Evolutionary conservation across 2,888 invertebrate species (phyloP), one percentile per base, ranked within the genome.

Genomic region (Drosophila mimetica): DNA sequence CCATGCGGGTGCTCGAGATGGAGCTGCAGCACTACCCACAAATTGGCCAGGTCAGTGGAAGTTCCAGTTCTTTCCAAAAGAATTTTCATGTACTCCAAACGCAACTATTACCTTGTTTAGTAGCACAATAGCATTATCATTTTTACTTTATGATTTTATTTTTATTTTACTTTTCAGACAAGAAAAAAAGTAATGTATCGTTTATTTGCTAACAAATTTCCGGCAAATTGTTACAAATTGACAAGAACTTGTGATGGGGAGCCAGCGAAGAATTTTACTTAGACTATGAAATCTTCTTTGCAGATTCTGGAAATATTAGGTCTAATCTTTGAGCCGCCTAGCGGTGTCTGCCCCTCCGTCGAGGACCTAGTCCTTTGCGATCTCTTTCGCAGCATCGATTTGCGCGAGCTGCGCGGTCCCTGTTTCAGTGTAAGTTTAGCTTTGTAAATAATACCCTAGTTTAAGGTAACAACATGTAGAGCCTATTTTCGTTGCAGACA

Each of bases 301-400:
- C 87, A 96, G 96, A 95, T 97, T 52, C 94, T 95, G 70, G 96
- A 96, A 84, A 94, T 96, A 64, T 93, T 97, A 76, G 95, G 95
- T 84, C 93, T 94, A 82, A 96, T 97, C 88, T 97, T 97, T 91
- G 94, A 95, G 64, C 93, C 94, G 63, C 92, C 93, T n/a, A 93
- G 93, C 79, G 92, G 92, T 76, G 94, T 94, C 66, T 95, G 95
- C 77, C 96, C 96, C 51, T 94, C 93, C 55, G 93, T 97, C 37
- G 96, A 97, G 89, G 96, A 97, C 90, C 93, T 98, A 83, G 93
- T 96, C 60, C 93, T 96, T 52, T 95, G 96, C 89, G 96, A 97
- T 89, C 94, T 97, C 77, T 98, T 98, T 92, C 93, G 96, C 79
- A 96, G 96, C 90, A 96, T 98, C 72, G 97, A 97, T 92, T 93